These are phyloP conservation scores for Marronus borbonicus DNA, from an alignment of 2,888 invertebrate genomes.

Conservation along the genomic window DNA sequence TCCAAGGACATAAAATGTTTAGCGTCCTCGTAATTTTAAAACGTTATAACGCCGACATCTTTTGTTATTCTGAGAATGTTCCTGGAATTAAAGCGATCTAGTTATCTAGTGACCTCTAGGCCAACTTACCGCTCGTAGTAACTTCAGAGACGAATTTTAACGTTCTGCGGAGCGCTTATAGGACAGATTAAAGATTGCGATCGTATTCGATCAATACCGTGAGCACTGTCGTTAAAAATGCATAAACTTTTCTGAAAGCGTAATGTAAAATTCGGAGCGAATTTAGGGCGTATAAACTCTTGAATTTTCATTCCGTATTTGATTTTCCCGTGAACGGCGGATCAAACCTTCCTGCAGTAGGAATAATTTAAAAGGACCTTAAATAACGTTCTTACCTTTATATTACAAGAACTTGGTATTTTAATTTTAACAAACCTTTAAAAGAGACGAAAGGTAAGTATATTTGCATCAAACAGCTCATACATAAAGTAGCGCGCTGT, in stretches of 20 bases:
- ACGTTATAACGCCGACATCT: not conserved
- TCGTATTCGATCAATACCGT: constrained; percentile 14
- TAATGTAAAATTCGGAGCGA: not conserved
- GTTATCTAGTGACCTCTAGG: constrained; percentile 1
- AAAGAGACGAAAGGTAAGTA: too few species aligned
- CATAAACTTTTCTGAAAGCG: constrained; percentile 32
- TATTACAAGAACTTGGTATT: too few species aligned
- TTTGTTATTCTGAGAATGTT: not conserved
- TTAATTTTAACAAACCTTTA: too few species aligned
- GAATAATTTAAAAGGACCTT: too few species aligned
- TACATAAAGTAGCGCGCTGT: too few species aligned
- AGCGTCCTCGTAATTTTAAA: not conserved
- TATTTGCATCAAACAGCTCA: too few species aligned
- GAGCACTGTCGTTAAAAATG: constrained; percentile 24
- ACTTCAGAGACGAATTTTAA: constrained; percentile 8
- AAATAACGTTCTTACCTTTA: too few species aligned
- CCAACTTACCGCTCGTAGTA: not conserved
- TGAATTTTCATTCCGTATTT: not conserved
- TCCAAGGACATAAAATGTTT: not conserved
- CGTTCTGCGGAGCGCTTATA: not conserved
- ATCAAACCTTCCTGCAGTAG: not conserved
- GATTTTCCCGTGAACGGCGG: not conserved
- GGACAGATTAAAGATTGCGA: constrained; percentile 13
- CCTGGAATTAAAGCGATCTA: not conserved
- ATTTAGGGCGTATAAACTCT: not conserved